These are phyloP conservation scores for Crossocerus cetratus DNA, from an alignment of 2,888 invertebrate genomes.

Conservation along the genomic window DNA sequence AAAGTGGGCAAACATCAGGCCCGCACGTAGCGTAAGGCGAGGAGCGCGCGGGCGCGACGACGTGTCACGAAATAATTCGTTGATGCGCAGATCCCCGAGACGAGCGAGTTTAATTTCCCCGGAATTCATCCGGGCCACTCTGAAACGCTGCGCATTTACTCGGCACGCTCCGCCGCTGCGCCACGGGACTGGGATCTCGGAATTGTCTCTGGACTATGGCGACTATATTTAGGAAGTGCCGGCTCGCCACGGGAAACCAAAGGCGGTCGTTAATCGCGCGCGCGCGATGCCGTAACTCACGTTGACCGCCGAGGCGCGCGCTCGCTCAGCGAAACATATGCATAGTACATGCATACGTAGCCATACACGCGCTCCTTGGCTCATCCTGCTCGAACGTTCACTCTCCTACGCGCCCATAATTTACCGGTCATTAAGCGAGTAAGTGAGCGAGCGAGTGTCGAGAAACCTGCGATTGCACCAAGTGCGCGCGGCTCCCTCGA, in stretches of 20 bases:
- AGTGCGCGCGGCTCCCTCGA: too few relatives aligned
- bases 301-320: slow-evolving; percentile 19
- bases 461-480: too few relatives aligned
- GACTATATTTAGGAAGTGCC: neutral
- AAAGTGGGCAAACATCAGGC: slow-evolving; percentile 3
- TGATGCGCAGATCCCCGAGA: neutral
- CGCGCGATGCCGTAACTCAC: slow-evolving; percentile 48
- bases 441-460: neutral
- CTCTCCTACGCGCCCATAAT: slow-evolving; percentile 14
- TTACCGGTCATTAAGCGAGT: slow-evolving; percentile 19
- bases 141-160: neutral
- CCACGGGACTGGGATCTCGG: neutral
- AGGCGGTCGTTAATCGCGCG: slow-evolving; percentile 44
- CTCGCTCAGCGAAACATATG: neutral
- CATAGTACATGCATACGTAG: neutral
- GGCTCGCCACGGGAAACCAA: slow-evolving; percentile 33
- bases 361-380: neutral
- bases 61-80: neutral
- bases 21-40: too few relatives aligned
- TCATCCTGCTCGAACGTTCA: neutral
- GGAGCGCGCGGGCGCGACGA: too few relatives aligned
- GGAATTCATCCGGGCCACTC: neutral
- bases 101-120: neutral
- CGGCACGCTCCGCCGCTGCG: neutral
- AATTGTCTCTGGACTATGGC: too few relatives aligned